phyloP scores from a whole-genome alignment of 1,140 invertebrate genomes.

The Samia ricini region DNA sequence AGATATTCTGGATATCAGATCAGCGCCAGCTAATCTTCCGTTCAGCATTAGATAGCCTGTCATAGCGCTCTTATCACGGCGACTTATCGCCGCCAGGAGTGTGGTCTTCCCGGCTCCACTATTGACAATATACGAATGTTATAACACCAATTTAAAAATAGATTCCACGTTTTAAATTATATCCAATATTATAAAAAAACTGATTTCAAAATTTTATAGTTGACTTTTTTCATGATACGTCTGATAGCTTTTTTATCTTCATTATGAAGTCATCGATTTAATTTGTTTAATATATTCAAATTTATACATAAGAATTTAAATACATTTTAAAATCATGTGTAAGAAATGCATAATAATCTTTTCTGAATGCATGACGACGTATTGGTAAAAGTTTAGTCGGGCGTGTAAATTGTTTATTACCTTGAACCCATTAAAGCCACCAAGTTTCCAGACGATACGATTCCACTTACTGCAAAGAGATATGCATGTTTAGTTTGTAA shows the following conservation, averaged over 20 bases:
- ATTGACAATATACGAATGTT: conserved; percentile 1
- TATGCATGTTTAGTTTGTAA: background rate
- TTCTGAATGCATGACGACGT: background rate
- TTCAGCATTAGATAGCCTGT: conserved; percentile 84
- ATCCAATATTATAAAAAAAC: too few species aligned
- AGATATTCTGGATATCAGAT: conserved; percentile 83
- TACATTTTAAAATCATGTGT: background rate
- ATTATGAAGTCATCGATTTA: background rate
- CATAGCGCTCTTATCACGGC: conserved; percentile 80
- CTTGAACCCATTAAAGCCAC: conserved; percentile 79
- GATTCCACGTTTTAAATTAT: background rate
- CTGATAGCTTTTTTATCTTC: too few species aligned
- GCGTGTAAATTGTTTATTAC: conserved; percentile 27
- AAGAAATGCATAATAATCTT: background rate
- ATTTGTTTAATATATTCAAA: background rate
- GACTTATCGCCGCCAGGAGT: conserved; percentile 83
- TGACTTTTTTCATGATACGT: too few species aligned
- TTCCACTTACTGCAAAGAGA: conserved; percentile 74
- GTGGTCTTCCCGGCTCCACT: conserved; percentile 87
- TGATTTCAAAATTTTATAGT: too few species aligned
- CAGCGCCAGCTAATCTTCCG: conserved; percentile 79
- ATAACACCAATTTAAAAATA: background rate
- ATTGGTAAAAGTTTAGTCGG: background rate
- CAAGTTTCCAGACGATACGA: conserved; percentile 77
- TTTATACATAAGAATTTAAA: background rate